Evolutionary conservation across 2,888 invertebrate genomes (phyloP).

Genomic region (Brachycybe producta): DNA sequence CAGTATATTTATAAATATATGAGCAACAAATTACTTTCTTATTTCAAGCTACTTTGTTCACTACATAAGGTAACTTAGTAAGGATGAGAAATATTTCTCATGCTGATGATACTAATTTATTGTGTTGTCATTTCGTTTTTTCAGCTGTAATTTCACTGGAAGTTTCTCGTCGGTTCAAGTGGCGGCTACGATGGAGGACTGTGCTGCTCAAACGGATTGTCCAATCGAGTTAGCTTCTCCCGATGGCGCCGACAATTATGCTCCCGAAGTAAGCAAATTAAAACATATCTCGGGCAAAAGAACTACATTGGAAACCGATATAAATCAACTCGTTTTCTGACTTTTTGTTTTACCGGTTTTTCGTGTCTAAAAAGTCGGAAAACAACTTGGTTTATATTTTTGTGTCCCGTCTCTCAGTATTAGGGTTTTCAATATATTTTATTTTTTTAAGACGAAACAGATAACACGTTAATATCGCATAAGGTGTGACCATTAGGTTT

Average conservation of each 20-base stretch:
- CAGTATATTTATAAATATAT: too few species aligned
- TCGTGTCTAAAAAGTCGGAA: too few species aligned
- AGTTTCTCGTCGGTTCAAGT: constrained; percentile 19
- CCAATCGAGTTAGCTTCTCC: constrained; percentile 17
- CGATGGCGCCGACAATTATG: background rate
- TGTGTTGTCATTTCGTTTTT: background rate
- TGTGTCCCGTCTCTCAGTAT: too few species aligned
- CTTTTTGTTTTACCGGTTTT: too few species aligned
- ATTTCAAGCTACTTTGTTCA: constrained; percentile 16
- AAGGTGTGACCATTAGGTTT: too few species aligned
- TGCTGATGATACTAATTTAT: background rate
- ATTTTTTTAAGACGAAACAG: too few species aligned
- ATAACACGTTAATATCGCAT: too few species aligned
- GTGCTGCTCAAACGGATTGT: constrained; percentile 19
- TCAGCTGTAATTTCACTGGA: constrained; percentile 16
- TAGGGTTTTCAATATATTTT: too few species aligned
- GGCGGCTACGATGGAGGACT: constrained; percentile 18
- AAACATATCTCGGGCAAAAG: background rate
- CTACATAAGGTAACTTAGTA: constrained; percentile 14
- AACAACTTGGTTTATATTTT: too few species aligned
- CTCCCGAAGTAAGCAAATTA: constrained; percentile 15
- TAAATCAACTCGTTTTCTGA: too few species aligned
- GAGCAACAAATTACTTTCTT: constrained; percentile 1
- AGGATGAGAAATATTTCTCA: background rate
- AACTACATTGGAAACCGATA: background rate